phyloP scores from a whole-genome alignment of 2,888 invertebrate genomes.

The Eristalinus aeneus region DNA sequence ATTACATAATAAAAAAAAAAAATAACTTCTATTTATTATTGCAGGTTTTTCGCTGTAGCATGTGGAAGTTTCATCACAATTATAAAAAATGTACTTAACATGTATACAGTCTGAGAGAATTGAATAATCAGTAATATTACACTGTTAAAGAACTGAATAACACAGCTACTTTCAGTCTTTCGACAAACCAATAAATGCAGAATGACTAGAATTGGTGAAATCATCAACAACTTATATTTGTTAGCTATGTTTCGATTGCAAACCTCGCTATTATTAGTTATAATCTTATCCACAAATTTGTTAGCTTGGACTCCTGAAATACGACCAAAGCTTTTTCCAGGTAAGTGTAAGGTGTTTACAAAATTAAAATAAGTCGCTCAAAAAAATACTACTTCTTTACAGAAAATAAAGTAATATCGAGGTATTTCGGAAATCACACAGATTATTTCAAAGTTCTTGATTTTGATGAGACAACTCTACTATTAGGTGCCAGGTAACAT shows the following conservation, averaged over 20 bases:
- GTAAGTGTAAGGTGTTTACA: conserved; percentile 73
- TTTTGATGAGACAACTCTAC: conserved; percentile 91
- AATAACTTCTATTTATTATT: neutral
- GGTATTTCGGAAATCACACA: conserved; percentile 89
- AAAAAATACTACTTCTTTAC: too few relatives aligned
- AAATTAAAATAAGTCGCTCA: too few relatives aligned
- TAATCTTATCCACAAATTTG: conserved; percentile 37
- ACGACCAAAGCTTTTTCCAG: conserved; percentile 77
- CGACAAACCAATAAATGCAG: neutral
- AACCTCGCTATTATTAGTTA: conserved; percentile 20
- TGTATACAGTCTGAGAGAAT: neutral
- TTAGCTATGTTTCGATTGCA: conserved; percentile 11
- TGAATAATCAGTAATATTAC: neutral
- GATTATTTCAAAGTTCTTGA: conserved; percentile 95
- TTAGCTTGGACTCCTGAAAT: conserved; percentile 79
- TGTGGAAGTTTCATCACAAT: neutral
- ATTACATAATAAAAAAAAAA: too few relatives aligned
- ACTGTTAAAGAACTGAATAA: neutral
- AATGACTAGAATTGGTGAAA: conserved; percentile 19
- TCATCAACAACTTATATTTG: neutral
- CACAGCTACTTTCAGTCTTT: neutral
- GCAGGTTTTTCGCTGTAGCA: neutral
- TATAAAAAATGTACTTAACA: neutral
- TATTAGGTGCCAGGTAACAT: conserved; percentile 93
- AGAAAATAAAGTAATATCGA: conserved; percentile 87